Evolutionary conservation across 2,113 vertebrate genomes (phyloP).

Genomic region (Thinocorus orbignyianus): DNA sequence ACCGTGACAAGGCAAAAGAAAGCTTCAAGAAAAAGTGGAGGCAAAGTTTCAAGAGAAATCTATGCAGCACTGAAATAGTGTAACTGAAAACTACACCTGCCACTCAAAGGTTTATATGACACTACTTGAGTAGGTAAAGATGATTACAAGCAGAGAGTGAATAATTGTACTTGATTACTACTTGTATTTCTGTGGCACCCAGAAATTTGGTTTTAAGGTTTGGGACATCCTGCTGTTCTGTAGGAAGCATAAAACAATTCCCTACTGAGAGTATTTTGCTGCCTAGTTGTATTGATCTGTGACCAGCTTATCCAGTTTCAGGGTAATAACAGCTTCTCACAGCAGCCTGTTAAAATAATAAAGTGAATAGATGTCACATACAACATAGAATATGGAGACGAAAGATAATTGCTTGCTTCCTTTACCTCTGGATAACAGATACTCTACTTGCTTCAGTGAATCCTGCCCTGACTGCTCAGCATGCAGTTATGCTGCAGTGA

Average conservation of each 20-base stretch:
- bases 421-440: not conserved
- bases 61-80: not conserved
- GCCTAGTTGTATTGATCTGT: not conserved
- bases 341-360: conserved; percentile 16
- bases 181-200: not conserved
- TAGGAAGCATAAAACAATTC: not conserved
- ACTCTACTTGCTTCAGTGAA: not conserved
- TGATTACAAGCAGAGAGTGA: not conserved
- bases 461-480: not conserved
- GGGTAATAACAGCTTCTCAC: not conserved
- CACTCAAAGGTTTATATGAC: not conserved
- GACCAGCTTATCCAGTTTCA: not conserved
- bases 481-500: not conserved
- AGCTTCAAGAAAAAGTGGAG: not conserved
- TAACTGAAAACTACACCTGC: not conserved
- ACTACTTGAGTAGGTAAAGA: not conserved
- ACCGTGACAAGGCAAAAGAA: not conserved
- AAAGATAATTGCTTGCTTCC: not conserved
- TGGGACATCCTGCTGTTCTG: not conserved
- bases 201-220: not conserved
- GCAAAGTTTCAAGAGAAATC: not conserved
- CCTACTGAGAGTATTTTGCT: not conserved
- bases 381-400: not conserved
- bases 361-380: not conserved
- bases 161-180: not conserved